These are phyloP conservation scores for Escarpia spicata DNA, from an alignment of 2,888 invertebrate genomes.

Conservation along the genomic window DNA sequence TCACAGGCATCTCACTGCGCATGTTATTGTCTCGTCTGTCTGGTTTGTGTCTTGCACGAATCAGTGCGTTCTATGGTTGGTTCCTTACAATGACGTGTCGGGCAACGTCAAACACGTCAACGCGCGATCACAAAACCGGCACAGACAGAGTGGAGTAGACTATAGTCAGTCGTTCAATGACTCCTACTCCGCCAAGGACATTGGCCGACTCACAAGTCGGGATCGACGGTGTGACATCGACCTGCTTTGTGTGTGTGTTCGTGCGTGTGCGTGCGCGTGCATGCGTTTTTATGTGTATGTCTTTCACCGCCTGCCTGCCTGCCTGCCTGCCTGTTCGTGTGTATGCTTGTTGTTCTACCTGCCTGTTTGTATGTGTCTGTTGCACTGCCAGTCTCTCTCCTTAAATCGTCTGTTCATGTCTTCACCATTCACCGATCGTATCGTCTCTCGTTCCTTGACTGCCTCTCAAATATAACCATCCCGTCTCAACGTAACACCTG, in stretches of 20 bases:
- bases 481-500: background rate
- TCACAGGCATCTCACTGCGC: background rate
- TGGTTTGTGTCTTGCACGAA: background rate
- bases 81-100: too few species aligned
- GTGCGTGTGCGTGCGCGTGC: too few species aligned
- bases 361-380: background rate
- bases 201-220: background rate
- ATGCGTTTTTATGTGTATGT: too few species aligned
- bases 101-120: background rate
- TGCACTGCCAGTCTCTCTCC: background rate
- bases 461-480: background rate
- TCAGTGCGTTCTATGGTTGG: background rate
- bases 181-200: background rate
- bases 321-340: too few species aligned
- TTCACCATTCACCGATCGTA: background rate
- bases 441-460: background rate
- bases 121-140: background rate
- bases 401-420: background rate
- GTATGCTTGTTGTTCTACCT: too few species aligned
- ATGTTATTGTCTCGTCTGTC: background rate
- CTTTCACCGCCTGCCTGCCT: too few species aligned
- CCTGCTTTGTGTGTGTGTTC: too few species aligned
- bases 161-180: background rate
- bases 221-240: background rate
- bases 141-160: background rate